These are phyloP conservation scores for Felis chaus DNA, from an alignment of 2,113 vertebrate genomes.

Conservation along the genomic window DNA sequence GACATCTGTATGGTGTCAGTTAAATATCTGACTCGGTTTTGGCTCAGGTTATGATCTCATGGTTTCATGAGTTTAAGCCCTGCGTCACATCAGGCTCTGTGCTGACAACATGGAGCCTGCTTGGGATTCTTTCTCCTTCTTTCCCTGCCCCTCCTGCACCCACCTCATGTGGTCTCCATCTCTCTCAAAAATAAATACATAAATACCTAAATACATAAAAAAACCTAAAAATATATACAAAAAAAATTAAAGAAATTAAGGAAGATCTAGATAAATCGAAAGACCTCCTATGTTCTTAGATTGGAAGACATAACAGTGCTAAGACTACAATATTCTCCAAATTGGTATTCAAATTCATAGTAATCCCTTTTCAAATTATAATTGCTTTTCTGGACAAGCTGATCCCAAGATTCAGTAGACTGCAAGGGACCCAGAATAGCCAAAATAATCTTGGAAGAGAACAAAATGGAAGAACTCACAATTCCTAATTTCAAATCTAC, in stretches of 20 bases:
- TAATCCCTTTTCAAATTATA: background rate
- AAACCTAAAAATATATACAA: too few relatives aligned
- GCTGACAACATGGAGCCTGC: too few relatives aligned
- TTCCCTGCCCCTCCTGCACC: too few relatives aligned
- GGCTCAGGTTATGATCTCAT: too few relatives aligned
- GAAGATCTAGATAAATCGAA: background rate
- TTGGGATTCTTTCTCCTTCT: too few relatives aligned
- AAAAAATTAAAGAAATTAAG: background rate
- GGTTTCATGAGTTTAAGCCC: too few relatives aligned
- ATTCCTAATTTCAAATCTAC: background rate
- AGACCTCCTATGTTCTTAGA: background rate
- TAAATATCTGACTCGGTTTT: too few relatives aligned
- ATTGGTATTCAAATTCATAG: background rate
- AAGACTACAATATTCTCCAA: background rate
- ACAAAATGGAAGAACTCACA: background rate
- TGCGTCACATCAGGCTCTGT: too few relatives aligned
- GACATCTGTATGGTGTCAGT: too few relatives aligned
- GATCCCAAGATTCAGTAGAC: background rate
- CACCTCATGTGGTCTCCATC: too few relatives aligned
- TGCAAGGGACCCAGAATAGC: background rate
- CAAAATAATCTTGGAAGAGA: background rate
- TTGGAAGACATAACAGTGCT: background rate
- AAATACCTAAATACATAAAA: too few relatives aligned
- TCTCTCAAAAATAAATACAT: too few relatives aligned
- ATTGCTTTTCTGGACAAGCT: background rate